Evolutionary conservation across 2,888 invertebrate genomes (phyloP).

Genomic region (Agriotes lineatus): DNA sequence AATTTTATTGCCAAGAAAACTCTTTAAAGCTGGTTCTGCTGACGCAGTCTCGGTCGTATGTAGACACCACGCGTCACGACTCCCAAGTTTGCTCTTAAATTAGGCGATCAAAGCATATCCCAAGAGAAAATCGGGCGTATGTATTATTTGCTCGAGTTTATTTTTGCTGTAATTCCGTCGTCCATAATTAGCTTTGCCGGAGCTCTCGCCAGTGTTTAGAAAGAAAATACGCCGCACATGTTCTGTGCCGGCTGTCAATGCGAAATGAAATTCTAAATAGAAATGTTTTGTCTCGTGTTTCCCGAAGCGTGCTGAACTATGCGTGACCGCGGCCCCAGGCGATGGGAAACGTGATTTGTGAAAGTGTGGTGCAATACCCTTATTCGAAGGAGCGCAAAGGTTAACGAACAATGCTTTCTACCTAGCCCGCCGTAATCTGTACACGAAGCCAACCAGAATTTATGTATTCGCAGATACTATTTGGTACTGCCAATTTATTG

Average conservation of each 20-base stretch:
- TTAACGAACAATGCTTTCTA: slow-evolving; percentile 20
- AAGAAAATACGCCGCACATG: background rate
- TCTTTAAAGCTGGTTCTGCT: too few species aligned
- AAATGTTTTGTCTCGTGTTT: slow-evolving; percentile 10
- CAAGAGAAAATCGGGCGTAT: too few species aligned
- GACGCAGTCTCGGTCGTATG: too few species aligned
- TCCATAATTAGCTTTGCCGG: too few species aligned
- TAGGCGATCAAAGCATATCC: too few species aligned
- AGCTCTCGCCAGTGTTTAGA: background rate
- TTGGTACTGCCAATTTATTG: background rate
- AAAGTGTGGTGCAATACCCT: slow-evolving; percentile 22
- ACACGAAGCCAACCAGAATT: too few species aligned
- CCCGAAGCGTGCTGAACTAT: slow-evolving; percentile 10
- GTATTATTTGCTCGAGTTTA: too few species aligned
- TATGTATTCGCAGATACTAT: too few species aligned
- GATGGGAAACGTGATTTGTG: slow-evolving; percentile 15
- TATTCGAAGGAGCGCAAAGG: slow-evolving; percentile 9
- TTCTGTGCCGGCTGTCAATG: background rate
- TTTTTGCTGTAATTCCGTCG: too few species aligned
- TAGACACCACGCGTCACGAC: too few species aligned
- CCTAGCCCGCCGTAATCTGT: background rate
- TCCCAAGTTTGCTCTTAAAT: too few species aligned
- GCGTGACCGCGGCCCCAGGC: slow-evolving; percentile 16
- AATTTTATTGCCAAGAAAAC: too few species aligned
- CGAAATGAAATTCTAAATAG: slow-evolving; percentile 13